These are phyloP conservation scores for Tenrec ecaudatus DNA, from an alignment of 2,113 vertebrate species.

Conservation along the genomic window DNA sequence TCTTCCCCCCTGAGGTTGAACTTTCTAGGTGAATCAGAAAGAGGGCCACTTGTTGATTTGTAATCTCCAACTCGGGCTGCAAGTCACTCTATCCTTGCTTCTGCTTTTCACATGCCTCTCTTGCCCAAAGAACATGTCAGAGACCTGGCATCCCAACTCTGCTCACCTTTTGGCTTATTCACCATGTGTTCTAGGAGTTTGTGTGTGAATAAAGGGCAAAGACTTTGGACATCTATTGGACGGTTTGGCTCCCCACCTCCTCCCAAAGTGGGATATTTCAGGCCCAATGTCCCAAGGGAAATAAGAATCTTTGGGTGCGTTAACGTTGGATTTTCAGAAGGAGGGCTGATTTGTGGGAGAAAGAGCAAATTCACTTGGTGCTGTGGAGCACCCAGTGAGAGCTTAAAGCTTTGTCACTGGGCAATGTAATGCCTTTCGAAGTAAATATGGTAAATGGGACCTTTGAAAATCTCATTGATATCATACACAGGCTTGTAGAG, in stretches of 20 bases:
- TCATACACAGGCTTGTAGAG: slow-evolving; percentile 22
- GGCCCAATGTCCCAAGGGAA: background rate
- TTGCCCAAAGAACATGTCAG: background rate
- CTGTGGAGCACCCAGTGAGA: background rate
- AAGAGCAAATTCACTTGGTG: background rate
- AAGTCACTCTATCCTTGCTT: background rate
- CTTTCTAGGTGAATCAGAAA: slow-evolving; percentile 38
- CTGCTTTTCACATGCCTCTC: too few relatives aligned
- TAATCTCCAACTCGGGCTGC: background rate
- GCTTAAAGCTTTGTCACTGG: slow-evolving; percentile 55
- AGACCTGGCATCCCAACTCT: background rate
- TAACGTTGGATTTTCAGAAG: background rate
- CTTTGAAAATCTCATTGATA: slow-evolving; percentile 64
- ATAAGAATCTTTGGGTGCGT: slow-evolving; percentile 28
- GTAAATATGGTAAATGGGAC: slow-evolving; percentile 70
- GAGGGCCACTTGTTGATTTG: background rate
- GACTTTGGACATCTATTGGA: slow-evolving; percentile 2
- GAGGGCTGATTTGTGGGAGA: slow-evolving; percentile 27
- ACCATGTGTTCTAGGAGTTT: background rate
- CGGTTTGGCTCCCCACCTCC: background rate
- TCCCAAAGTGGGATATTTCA: slow-evolving; percentile 42
- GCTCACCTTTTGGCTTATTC: background rate
- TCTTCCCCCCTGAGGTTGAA: background rate
- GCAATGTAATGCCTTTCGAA: slow-evolving; percentile 56
- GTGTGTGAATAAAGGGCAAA: background rate